Percentiles rank a stretch among this genome's conserved stretches.
phyloP scores from a whole-genome alignment of 2,113 vertebrate species.

The Microcebus murinus region DNA sequence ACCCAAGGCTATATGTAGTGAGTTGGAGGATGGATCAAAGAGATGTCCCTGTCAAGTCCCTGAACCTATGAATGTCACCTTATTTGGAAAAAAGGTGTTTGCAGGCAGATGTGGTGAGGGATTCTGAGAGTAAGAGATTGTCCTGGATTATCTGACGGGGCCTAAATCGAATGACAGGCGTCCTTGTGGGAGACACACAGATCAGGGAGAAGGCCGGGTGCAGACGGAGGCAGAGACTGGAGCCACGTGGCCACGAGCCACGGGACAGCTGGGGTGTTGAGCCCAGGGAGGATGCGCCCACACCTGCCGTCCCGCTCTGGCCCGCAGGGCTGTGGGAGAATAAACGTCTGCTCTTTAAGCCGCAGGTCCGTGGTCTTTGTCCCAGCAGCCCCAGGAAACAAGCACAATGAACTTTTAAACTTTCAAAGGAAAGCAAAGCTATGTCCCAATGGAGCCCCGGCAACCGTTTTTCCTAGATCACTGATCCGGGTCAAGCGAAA shows the following conservation, averaged over 20 bases:
- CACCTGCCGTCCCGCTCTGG: too few relatives aligned
- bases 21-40: background rate
- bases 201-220: rapidly evolving
- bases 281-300: background rate
- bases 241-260: rapidly evolving
- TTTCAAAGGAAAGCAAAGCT: too few relatives aligned
- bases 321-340: background rate
- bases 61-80: rapidly evolving
- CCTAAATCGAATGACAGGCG: background rate
- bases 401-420: rapidly evolving
- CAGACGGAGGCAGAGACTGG: rapidly evolving
- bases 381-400: rapidly evolving
- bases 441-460: rapidly evolving
- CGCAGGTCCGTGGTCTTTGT: rapidly evolving
- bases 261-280: rapidly evolving
- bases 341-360: background rate
- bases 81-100: background rate
- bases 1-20: rapidly evolving
- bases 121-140: background rate
- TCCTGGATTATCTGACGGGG: rapidly evolving
- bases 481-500: background rate
- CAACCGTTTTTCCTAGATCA: background rate
- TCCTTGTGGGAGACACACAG: background rate
- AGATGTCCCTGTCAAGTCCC: rapidly evolving
- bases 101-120: rapidly evolving